Base-by-base conservation (phyloP, 2,888 invertebrate genomes). In the Epistrophe grossulariae region DNA sequence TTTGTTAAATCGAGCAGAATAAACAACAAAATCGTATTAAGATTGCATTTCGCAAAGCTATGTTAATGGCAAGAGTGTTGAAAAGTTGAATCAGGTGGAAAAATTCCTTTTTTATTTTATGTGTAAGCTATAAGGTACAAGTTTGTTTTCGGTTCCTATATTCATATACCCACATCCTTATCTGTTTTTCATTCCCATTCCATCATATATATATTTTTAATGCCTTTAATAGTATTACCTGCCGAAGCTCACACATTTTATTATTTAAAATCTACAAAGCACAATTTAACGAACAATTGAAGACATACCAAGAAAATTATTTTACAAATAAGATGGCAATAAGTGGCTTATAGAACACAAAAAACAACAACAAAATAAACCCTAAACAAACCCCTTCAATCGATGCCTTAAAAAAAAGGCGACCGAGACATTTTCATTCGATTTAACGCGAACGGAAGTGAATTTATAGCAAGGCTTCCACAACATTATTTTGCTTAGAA, bases 81-180 rank as follows among this genome's bases (percentile, higher is more conserved):
- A 64, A 45, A 64, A 45, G 43, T 45, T 45, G 28, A 64, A 64
- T 28, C 28, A 45, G 45, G 10, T 66, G 48, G 17, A 66, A 66
- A n/a, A 66, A 17, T 48, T 48, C 8, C 7, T 28, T 48, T 48
- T 48, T 8, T 28, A 45, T 48, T 48, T 31, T 8, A 31, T 66
- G n/a, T 31, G 45, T 11, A 17, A 31, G 48, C 62, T 15, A 15
- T 19, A 35, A 2, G 4, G 15, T 19, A 3, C 17, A 38, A 40
- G 2, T 8, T 24, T 8, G 1, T 13, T 40, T 13, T 15, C 13
- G 9, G 1, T 64, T 64, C 10, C 38, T 24, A 24, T 38, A 8
- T 62, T 43, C 11, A 28, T 8, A 8, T 9, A 35, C n/a, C n/a
- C 2, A 31, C 19, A 11, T n/a, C 9, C 45, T 45, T 31, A 31